Conservation (phyloP, 2,113 vertebrate species). For the Danio rerio region DNA sequence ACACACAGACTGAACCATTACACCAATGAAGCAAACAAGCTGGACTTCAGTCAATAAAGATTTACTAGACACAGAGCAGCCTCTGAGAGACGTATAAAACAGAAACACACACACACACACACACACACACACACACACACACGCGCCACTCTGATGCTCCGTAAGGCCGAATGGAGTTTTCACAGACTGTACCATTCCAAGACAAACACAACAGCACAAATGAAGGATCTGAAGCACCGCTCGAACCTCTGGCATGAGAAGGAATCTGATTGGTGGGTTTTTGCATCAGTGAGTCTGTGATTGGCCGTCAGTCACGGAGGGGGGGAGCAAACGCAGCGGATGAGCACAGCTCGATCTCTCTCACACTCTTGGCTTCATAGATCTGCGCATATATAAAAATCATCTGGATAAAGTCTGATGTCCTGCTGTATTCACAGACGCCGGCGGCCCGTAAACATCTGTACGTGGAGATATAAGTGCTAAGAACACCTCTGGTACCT, state of each 20-base stretch:
- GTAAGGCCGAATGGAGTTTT: background rate
- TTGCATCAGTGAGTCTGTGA: conserved; percentile 4
- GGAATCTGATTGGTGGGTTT: conserved; percentile 10
- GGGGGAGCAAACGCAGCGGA: background rate
- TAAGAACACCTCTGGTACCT: conserved; percentile 38
- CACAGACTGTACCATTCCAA: conserved; percentile 42
- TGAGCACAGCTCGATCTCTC: conserved; percentile 55
- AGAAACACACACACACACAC: conserved; percentile 52
- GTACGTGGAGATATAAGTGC: conserved; percentile 24
- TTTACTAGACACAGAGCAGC: conserved; percentile 73
- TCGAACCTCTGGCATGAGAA: conserved; percentile 45
- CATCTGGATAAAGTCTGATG: conserved; percentile 3
- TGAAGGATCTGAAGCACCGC: conserved; percentile 49
- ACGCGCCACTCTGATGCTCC: conserved; percentile 62
- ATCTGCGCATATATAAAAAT: conserved; percentile 35
- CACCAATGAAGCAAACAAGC: background rate
- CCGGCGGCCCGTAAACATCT: conserved; percentile 20
- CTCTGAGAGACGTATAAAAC: conserved; percentile 72
- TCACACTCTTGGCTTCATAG: conserved; percentile 13
- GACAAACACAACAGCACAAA: conserved; percentile 22
- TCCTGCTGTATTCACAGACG: conserved; percentile 32
- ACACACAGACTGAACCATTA: background rate
- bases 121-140: conserved; percentile 75
- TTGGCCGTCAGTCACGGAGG: conserved; percentile 12
- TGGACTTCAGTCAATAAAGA: conserved; percentile 68